Base-by-base conservation (phyloP, 2,888 invertebrate genomes). In the Agrilus mali region DNA sequence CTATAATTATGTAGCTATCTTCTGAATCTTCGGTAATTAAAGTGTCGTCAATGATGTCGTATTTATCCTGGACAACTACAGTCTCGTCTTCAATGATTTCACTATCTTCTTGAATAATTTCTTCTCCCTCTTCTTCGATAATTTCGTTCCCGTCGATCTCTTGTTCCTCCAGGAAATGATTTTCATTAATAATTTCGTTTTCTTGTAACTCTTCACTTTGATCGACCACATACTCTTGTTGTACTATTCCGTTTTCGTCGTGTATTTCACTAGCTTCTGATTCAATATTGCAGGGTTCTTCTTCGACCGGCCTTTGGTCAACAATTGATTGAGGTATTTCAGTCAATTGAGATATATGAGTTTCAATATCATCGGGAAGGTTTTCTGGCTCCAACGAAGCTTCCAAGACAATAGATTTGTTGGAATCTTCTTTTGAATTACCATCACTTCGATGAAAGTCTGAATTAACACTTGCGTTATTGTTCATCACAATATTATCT, bases 311-410 rank as follows among this genome's bases (percentile, higher is more conserved):
- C 7, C 20, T 20, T 10, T 27, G 8, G 27, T 27, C 10, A 2
- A 27, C 27, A 27, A 10, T 27, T 43, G 20, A 42, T n/a, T 47
- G 49, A 2, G 52, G 52, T 45, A 54, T 48, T 13, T 47, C 48
- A 4, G 51, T 49, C 16, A 49, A 42, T 33, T 54, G 55, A 14
- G 52, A 45, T 32, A 54, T 53, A 41, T 55, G 53, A 39, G 44
- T 51, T 47, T 54, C 55, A 42, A 53, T 52, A 47, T 55, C 54
- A 37, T 44, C 47, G 10, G 27, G 27, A 27, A 27, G 27, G 4
- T 10, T 27, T 10, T 27, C 13, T 13, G 13, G 33, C 33, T 27
- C 27, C 3, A 20, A 5, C 5, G 20, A 20, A 5, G 3, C 7
- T 7, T 20, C 20, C 27, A n/a, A 13, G 10, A 10, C 16, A 2